A percentile compares a stretch with the other conserved stretches of the same genome.
phyloP scores from a whole-genome alignment of 1,140 invertebrate genomes.

The Drosophila suzukii region DNA sequence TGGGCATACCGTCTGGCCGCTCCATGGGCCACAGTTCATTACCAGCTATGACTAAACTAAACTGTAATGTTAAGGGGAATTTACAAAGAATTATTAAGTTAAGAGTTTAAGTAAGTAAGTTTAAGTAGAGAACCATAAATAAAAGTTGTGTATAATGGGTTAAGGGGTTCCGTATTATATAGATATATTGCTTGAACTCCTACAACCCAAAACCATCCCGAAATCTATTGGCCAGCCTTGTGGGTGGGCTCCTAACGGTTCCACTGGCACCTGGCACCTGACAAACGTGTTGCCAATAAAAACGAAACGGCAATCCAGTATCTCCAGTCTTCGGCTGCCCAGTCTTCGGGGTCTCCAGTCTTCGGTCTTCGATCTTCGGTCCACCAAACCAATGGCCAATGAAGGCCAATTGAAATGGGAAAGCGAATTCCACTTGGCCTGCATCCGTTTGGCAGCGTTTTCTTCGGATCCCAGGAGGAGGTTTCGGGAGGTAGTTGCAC shows the following conservation, averaged over 20 bases:
- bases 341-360: neutral
- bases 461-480: neutral
- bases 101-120: no score
- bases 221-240: neutral
- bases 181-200: no score
- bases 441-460: slow-evolving; percentile 32
- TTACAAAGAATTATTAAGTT: neutral
- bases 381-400: slow-evolving; percentile 6
- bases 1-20: slow-evolving; percentile 91
- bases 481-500: neutral
- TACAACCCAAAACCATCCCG: neutral
- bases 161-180: neutral
- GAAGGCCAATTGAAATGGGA: slow-evolving; percentile 53
- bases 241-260: slow-evolving; percentile 47
- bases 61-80: slow-evolving; percentile 54
- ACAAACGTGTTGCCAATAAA: slow-evolving; percentile 77
- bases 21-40: slow-evolving; percentile 92
- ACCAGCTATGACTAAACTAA: slow-evolving; percentile 85
- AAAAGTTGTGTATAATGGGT: no score
- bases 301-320: slow-evolving; percentile 68
- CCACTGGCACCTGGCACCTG: slow-evolving; percentile 32
- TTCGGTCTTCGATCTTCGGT: neutral
- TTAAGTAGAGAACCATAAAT: neutral
- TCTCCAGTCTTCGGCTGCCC: neutral
- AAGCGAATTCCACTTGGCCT: slow-evolving; percentile 72